Evolutionary conservation across 2,888 invertebrate genomes (phyloP).

Genomic region (Emesis furor): DNA sequence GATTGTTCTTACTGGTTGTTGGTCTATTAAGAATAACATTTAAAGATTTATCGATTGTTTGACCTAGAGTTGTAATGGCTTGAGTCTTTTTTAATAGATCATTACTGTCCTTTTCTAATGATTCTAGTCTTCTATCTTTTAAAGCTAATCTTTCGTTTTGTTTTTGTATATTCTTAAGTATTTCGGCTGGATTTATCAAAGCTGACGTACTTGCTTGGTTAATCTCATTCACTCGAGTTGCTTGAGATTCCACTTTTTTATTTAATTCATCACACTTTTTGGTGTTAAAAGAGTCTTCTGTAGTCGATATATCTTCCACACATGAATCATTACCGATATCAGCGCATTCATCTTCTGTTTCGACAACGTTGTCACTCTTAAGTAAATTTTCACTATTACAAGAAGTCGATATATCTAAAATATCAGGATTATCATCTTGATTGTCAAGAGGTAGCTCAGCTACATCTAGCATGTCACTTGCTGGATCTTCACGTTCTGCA

Average conservation of each 20-base stretch:
- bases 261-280: not conserved
- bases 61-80: not conserved
- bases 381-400: constrained; percentile 81
- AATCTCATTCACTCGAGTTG: not conserved
- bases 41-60: not conserved
- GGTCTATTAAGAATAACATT: constrained; percentile 6
- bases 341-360: constrained; percentile 86
- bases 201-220: constrained; percentile 17
- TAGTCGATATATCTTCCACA: constrained; percentile 77
- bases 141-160: constrained; percentile 79
- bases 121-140: constrained; percentile 80
- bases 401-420: constrained; percentile 79
- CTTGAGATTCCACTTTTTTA: not conserved
- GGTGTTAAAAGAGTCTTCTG: constrained; percentile 35
- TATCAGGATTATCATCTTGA: constrained; percentile 83
- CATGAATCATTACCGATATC: constrained; percentile 83
- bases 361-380: constrained; percentile 81
- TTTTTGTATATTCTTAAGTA: constrained; percentile 79
- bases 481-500: constrained; percentile 88
- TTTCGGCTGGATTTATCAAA: constrained; percentile 64
- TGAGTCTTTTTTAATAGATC: constrained; percentile 77
- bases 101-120: constrained; percentile 80
- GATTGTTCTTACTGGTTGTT: not conserved
- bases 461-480: constrained; percentile 88
- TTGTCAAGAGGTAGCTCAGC: constrained; percentile 88